Conservation (phyloP, 2,797 vertebrate species). For the Falco cherrug region DNA sequence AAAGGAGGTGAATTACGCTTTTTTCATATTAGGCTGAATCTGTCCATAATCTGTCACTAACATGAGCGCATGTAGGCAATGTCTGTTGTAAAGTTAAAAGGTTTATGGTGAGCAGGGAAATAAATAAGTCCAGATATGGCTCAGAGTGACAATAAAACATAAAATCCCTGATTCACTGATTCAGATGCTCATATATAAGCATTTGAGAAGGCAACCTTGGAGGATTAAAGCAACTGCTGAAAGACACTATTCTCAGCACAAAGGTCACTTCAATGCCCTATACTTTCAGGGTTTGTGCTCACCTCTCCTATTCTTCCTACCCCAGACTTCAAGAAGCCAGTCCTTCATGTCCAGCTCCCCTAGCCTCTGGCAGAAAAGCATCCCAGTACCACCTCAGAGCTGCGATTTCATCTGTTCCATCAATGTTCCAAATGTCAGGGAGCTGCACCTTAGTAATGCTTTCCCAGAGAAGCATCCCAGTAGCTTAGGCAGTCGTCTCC, state of each 20-base stretch:
- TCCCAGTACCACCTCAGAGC: not conserved
- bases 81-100: not conserved
- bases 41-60: not conserved
- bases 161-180: not conserved
- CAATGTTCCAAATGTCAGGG: rapidly evolving
- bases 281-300: not conserved
- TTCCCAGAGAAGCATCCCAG: not conserved
- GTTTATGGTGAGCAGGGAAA: not conserved
- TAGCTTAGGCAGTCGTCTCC: not conserved
- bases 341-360: not conserved
- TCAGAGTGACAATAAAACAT: not conserved
- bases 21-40: not conserved
- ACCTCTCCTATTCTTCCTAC: not conserved
- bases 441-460: not conserved
- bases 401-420: not conserved
- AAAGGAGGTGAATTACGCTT: not conserved
- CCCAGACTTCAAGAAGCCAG: not conserved
- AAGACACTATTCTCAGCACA: not conserved
- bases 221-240: not conserved
- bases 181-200: not conserved
- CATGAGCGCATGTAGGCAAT: not conserved
- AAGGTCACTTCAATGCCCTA: not conserved
- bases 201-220: not conserved
- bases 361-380: not conserved
- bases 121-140: not conserved